Evolutionary conservation across 2,888 invertebrate genomes (phyloP).

Genomic region (Apamea monoglypha): DNA sequence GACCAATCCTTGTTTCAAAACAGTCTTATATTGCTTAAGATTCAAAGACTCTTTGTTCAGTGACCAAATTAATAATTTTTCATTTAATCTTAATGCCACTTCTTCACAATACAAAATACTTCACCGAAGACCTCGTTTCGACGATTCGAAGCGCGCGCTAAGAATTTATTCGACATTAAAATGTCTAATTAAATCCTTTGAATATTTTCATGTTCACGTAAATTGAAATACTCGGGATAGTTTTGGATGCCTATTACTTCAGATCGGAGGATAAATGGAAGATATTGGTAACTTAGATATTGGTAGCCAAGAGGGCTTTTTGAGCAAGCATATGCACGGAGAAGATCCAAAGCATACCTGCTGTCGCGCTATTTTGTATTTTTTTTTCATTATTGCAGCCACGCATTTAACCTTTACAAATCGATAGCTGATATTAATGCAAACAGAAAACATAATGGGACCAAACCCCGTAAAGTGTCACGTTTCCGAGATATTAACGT

Average conservation of each 20-base stretch:
- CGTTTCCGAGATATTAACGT: too few relatives aligned
- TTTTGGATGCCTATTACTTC: conserved; percentile 21
- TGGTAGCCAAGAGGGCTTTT: background rate
- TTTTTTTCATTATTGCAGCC: too few relatives aligned
- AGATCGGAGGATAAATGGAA: background rate
- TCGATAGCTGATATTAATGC: too few relatives aligned
- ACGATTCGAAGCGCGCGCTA: conserved; percentile 26
- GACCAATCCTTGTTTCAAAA: background rate
- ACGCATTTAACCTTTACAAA: too few relatives aligned
- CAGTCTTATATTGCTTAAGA: background rate
- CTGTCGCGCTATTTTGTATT: too few relatives aligned
- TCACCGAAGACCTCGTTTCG: conserved; percentile 21
- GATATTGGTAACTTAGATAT: conserved; percentile 3
- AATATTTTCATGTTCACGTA: conserved; percentile 50
- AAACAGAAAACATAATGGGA: too few relatives aligned
- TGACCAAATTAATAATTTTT: background rate
- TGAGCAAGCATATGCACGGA: background rate
- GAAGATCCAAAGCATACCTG: too few relatives aligned
- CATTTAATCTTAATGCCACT: conserved; percentile 5
- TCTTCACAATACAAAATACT: conserved; percentile 19
- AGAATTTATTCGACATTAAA: conserved; percentile 43
- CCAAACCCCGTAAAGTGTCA: too few relatives aligned
- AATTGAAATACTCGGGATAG: conserved; percentile 46
- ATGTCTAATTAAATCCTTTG: conserved; percentile 55
- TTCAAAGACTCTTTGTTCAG: background rate